These are phyloP conservation scores for Pyralis farinalis DNA, from an alignment of 2,888 invertebrate species.

Conservation along the genomic window DNA sequence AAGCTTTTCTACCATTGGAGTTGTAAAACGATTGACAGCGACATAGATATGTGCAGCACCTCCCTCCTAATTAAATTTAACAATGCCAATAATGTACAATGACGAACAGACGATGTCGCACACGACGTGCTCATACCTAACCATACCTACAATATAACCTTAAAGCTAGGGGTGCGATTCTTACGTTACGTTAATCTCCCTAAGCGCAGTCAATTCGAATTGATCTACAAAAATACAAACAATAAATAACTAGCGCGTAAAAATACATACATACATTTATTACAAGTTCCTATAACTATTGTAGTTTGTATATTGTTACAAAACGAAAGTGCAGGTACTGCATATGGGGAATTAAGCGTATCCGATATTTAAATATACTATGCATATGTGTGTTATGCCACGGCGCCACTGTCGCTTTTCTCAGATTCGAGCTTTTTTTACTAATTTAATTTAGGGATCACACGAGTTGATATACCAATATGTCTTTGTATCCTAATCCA, in stretches of 20 bases:
- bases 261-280: constrained; percentile 53
- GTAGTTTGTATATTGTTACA: constrained; percentile 63
- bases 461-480: no score
- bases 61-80: background rate
- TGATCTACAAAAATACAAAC: constrained; percentile 65
- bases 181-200: constrained; percentile 69
- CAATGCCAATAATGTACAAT: constrained; percentile 24
- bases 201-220: constrained; percentile 71
- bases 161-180: constrained; percentile 61
- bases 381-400: constrained; percentile 5
- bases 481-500: no score
- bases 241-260: constrained; percentile 65
- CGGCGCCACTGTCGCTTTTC: constrained; percentile 11
- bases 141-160: constrained; percentile 37
- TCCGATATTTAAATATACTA: constrained; percentile 37
- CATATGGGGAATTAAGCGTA: constrained; percentile 67
- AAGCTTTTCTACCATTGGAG: no score
- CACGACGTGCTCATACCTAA: constrained; percentile 11
- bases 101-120: constrained; percentile 31
- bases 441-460: no score
- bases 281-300: constrained; percentile 55
- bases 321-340: constrained; percentile 69
- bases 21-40: background rate
- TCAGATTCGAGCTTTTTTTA: background rate
- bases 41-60: background rate